Percentiles rank a stretch among this genome's conserved stretches.
Conservation (phyloP, 2,797 vertebrate species). For the Heliangelus exortis region DNA sequence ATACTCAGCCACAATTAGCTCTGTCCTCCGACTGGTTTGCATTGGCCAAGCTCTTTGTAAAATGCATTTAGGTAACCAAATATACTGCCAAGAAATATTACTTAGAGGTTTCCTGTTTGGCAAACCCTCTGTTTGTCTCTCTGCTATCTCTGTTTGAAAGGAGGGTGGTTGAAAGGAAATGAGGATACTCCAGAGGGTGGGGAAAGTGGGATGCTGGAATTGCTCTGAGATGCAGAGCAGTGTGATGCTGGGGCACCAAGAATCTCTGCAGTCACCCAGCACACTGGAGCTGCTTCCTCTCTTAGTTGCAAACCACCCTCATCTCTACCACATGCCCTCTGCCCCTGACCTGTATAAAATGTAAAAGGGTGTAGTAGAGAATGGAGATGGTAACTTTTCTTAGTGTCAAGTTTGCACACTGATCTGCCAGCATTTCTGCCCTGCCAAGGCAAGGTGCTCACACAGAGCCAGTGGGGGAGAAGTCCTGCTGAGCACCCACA, state of each 20-base stretch:
- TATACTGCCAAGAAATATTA: not conserved
- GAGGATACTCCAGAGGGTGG: not conserved
- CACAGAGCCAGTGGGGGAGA: not conserved
- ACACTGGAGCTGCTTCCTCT: not conserved
- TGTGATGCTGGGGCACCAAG: not conserved
- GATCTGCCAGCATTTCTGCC: not conserved
- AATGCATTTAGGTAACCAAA: not conserved
- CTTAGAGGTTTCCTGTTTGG: not conserved
- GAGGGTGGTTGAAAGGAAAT: not conserved
- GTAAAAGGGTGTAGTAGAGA: not conserved
- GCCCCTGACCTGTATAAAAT: rapidly evolving
- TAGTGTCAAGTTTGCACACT: not conserved
- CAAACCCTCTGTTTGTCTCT: not conserved
- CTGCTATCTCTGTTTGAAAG: not conserved
- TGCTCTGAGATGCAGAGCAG: not conserved
- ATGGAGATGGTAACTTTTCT: not conserved
- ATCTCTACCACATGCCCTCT: not conserved
- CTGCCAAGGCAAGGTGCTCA: not conserved
- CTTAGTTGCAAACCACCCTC: not conserved
- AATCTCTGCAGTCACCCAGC: not conserved
- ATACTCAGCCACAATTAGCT: not conserved
- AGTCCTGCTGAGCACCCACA: not conserved
- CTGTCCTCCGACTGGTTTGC: not conserved
- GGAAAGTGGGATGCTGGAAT: not conserved
- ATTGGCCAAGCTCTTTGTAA: not conserved